phyloP scores from a whole-genome alignment of 2,113 vertebrate genomes.

The Cyphomyrus plagiostoma region DNA sequence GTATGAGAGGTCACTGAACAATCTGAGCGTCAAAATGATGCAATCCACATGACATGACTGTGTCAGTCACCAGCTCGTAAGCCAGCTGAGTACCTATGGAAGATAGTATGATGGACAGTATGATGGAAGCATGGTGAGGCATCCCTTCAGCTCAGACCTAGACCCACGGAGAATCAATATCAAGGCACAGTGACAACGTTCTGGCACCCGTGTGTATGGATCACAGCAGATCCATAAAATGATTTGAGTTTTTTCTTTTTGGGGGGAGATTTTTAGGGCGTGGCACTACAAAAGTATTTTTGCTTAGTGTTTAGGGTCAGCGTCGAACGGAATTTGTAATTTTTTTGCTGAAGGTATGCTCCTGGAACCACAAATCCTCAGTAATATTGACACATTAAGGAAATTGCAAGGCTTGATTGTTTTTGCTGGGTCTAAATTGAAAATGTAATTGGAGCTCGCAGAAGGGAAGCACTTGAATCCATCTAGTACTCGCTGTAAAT shows the following conservation, averaged over 20 bases:
- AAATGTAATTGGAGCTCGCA: neutral
- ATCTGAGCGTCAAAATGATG: neutral
- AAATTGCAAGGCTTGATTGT: slow-evolving; percentile 3
- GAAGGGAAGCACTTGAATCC: neutral
- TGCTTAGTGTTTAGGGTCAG: neutral
- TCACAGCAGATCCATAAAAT: neutral
- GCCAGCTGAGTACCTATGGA: neutral
- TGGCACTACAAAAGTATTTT: neutral
- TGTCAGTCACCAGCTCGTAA: neutral
- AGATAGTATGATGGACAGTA: neutral
- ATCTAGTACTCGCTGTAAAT: neutral
- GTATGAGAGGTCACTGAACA: neutral
- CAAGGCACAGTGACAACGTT: neutral
- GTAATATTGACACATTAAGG: neutral
- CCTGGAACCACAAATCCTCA: neutral
- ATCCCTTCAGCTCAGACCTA: neutral
- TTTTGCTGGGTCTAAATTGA: neutral
- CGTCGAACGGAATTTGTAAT: neutral
- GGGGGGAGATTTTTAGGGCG: neutral
- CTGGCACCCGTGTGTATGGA: neutral
- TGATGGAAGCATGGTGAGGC: neutral
- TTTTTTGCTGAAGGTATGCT: neutral
- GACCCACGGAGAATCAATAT: neutral
- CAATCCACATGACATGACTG: neutral
- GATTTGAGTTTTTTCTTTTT: neutral